Conservation (phyloP, 2,113 vertebrate genomes). For the Eira barbara region DNA sequence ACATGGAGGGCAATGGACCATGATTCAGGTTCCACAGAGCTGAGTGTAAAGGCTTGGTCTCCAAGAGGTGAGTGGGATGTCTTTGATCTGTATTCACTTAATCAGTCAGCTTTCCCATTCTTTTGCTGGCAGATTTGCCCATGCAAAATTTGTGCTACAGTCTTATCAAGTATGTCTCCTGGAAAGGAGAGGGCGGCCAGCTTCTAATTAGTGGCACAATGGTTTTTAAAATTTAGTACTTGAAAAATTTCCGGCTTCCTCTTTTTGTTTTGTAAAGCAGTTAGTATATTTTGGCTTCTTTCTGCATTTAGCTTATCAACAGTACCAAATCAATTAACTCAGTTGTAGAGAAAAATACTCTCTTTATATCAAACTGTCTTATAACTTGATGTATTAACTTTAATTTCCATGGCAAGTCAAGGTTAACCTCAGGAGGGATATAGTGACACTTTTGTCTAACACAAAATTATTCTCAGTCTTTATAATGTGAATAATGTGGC, state of each 20-base stretch:
- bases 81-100: constrained; percentile 18
- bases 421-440: constrained; percentile 5
- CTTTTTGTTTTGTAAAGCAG: constrained; percentile 38
- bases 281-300: constrained; percentile 1
- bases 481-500: not conserved
- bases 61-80: not conserved
- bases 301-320: not conserved
- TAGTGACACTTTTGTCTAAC: not conserved
- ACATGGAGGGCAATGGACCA: not conserved
- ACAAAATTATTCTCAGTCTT: constrained; percentile 21
- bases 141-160: not conserved
- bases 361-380: not conserved
- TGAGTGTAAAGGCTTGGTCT: not conserved
- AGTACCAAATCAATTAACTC: not conserved
- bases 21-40: not conserved
- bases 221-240: not conserved
- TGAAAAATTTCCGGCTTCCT: not conserved
- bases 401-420: constrained; percentile 42
- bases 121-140: not conserved
- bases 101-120: not conserved
- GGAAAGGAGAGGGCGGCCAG: not conserved
- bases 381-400: constrained; percentile 48
- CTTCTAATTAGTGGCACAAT: not conserved
- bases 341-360: not conserved
- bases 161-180: not conserved